Evolutionary conservation across 2,797 vertebrate genomes (phyloP).

Genomic region (Girardinus metallicus): DNA sequence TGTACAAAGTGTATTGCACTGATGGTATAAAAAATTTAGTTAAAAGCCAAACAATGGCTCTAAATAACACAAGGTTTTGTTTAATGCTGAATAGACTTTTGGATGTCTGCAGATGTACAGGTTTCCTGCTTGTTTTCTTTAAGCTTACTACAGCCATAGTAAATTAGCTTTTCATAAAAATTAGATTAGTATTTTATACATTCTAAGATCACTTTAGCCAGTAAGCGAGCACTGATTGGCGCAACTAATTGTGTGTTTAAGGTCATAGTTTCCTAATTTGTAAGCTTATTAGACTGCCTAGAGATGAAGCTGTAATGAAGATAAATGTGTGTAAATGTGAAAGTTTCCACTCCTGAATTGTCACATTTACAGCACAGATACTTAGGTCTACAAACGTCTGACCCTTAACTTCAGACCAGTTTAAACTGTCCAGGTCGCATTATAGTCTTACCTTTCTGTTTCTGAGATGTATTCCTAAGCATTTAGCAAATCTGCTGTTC

Average conservation of each 20-base stretch:
- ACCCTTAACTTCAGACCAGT: background rate
- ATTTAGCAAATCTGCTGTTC: background rate
- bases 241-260: background rate
- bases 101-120: background rate
- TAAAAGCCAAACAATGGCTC: background rate
- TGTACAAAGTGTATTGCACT: background rate
- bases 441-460: background rate
- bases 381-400: background rate
- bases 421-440: background rate
- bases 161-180: background rate
- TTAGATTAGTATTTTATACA: background rate
- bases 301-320: background rate
- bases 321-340: background rate
- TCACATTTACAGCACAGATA: background rate
- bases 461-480: background rate
- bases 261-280: background rate
- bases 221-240: background rate
- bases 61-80: background rate
- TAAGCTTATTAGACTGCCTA: background rate
- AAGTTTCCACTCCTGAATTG: background rate
- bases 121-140: background rate
- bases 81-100: background rate
- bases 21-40: background rate
- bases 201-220: background rate
- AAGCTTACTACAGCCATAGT: too few relatives aligned